Evolutionary conservation across 2,113 vertebrate genomes (phyloP).

Genomic region (Sphaerodactylus townsendi): DNA sequence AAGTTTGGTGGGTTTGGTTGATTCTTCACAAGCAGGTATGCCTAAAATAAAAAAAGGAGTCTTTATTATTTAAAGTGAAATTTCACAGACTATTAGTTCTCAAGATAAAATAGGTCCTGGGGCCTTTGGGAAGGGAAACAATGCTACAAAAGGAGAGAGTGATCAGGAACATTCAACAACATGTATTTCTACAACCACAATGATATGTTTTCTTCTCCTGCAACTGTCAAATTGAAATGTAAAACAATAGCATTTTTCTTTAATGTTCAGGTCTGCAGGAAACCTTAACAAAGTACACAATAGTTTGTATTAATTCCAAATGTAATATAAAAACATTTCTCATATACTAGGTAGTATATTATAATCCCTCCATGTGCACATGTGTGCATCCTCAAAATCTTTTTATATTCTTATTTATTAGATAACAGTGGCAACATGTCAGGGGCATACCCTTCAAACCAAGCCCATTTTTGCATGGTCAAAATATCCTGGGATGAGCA

Average conservation of each 20-base stretch:
- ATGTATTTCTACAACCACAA: conserved; percentile 23
- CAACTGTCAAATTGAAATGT: conserved; percentile 12
- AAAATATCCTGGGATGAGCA: too few relatives aligned
- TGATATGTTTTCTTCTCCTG: conserved; percentile 36
- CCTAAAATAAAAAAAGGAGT: neutral
- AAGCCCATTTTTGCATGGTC: too few relatives aligned
- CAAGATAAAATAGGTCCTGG: conserved; percentile 59
- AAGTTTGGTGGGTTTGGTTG: conserved; percentile 17
- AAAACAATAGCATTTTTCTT: neutral
- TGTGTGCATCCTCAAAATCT: too few relatives aligned
- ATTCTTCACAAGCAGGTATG: conserved; percentile 26
- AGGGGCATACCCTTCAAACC: neutral
- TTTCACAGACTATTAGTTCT: conserved; percentile 72
- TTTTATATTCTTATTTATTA: neutral
- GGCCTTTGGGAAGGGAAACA: conserved; percentile 52
- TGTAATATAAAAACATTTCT: neutral
- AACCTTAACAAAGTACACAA: conserved; percentile 10
- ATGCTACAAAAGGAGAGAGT: conserved; percentile 48
- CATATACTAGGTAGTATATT: conserved; percentile 24
- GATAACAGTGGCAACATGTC: too few relatives aligned
- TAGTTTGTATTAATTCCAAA: conserved; percentile 5
- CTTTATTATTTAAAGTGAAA: conserved; percentile 69
- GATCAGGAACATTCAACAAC: conserved; percentile 43
- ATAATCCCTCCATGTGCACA: neutral
- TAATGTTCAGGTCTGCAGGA: conserved; percentile 37